These are phyloP conservation scores for Nemurella pictetii DNA, from an alignment of 2,888 invertebrate species.

Conservation along the genomic window DNA sequence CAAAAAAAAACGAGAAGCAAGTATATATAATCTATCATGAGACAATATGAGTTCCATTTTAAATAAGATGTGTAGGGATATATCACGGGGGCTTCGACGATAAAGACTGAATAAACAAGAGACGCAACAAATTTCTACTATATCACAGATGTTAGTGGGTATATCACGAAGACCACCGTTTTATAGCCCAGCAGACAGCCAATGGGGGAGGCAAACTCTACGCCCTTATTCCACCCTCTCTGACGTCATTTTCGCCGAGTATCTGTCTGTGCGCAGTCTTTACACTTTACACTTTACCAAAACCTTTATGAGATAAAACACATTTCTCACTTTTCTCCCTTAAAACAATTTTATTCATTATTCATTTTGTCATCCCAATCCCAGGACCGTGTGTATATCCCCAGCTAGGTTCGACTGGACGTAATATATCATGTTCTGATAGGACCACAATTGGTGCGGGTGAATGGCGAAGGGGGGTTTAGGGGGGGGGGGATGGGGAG, in stretches of 20 bases:
- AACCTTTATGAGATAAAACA: not conserved
- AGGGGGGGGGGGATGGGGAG: not conserved
- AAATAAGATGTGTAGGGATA: not conserved
- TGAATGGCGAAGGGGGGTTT: not conserved
- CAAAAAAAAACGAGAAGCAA: not conserved
- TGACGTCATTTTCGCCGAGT: not conserved
- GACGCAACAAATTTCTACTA: not conserved
- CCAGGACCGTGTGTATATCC: not conserved
- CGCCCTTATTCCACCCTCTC: not conserved
- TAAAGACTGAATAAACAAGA: not conserved
- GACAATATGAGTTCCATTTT: not conserved
- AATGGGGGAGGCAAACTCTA: not conserved
- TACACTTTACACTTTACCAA: not conserved
- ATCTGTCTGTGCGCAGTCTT: not conserved
- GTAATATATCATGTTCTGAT: conserved; percentile 15
- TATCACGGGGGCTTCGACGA: not conserved
- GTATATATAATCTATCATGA: not conserved
- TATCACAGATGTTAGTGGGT: not conserved
- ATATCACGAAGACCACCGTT: not conserved
- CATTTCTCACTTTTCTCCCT: not conserved
- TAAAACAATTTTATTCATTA: conserved; percentile 12
- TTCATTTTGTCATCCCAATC: conserved; percentile 10
- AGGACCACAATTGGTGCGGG: not conserved
- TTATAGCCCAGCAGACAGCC: not conserved
- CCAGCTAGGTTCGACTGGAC: not conserved